Evolutionary conservation across 2,113 vertebrate species (phyloP), one percentile per base, ranked within the genome.

Genomic region (Corvus moneduloides): DNA sequence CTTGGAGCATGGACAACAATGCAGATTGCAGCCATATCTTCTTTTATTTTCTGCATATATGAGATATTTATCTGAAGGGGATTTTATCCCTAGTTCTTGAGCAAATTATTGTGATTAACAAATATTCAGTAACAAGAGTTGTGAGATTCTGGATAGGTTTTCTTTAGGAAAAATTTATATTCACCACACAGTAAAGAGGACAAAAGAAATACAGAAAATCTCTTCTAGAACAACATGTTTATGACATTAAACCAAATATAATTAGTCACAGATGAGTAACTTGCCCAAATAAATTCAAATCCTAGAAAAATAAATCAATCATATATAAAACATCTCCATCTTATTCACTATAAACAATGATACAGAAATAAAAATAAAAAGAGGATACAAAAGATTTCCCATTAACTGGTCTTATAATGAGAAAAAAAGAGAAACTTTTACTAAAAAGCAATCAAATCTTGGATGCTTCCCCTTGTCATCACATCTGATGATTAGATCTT

Each of bases 251-350:
- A 83, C 59, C 33, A 94, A 83, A 86, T 86, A 66, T 26, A 84
- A 74, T 90, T 84, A 93, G 27, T 78, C 69, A 93, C 83, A 96
- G 67, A 91, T 85, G 28, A 87, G 23, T 76, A 76, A 58, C 32
- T 91, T 90, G 33, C 19, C 35, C 28, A 83, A 89, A 85, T 79
- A 89, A 90, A 80, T 51, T 79, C 28, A 76, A 87, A 71, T 20
- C 37, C 30, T 76, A 43, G 58, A 93, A 69, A 21, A 79, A 39
- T 26, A 63, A 84, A 72, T 32, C 17, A 39, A 28, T 59, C 18
- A 54, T 49, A 41, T 74, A 46, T 55, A 59, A 95, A 96, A 43
- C 8, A 5, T 71, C 13, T 55, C 10, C 30, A 55, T 69, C 33
- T 5, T 51, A 46, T 73, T 89, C 16, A 35, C 13, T n/a, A 43